Evolutionary conservation across 2,888 invertebrate genomes (phyloP).

Genomic region (Tiphia femorata): DNA sequence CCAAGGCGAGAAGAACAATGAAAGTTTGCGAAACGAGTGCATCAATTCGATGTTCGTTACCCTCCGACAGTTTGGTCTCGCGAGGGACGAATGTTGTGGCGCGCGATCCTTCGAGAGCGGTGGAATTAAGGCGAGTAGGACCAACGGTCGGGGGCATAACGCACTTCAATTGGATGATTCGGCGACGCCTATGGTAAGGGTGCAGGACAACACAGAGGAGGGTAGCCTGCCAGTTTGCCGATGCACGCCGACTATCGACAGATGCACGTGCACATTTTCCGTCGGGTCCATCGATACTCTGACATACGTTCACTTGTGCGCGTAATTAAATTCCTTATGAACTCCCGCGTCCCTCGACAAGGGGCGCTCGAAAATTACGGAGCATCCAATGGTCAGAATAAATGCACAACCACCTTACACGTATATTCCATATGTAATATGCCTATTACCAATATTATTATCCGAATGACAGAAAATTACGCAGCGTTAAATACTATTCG

Average conservation of each 20-base stretch:
- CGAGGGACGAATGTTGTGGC: too few species aligned
- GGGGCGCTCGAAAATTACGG: too few species aligned
- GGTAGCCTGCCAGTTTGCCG: conserved; percentile 3
- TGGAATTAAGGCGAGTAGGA: too few species aligned
- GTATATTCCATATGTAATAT: too few species aligned
- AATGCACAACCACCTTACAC: too few species aligned
- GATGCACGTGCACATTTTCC: conserved; percentile 6
- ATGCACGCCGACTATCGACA: conserved; percentile 4
- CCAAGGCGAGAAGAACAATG: too few species aligned
- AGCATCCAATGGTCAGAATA: not conserved
- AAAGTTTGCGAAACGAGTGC: not conserved
- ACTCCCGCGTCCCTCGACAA: not conserved
- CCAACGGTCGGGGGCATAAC: too few species aligned
- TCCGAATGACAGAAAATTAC: too few species aligned
- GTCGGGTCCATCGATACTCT: not conserved
- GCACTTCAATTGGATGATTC: not conserved
- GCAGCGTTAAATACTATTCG: too few species aligned
- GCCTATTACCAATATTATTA: too few species aligned
- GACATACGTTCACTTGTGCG: not conserved
- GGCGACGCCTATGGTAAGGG: not conserved
- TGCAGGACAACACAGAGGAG: not conserved
- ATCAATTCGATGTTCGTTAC: not conserved
- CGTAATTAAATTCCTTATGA: not conserved
- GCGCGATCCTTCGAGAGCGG: too few species aligned
- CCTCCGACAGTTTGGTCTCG: too few species aligned